These are phyloP conservation scores for Willowsia nigromaculata DNA, from an alignment of 2,888 invertebrate genomes.

Conservation along the genomic window DNA sequence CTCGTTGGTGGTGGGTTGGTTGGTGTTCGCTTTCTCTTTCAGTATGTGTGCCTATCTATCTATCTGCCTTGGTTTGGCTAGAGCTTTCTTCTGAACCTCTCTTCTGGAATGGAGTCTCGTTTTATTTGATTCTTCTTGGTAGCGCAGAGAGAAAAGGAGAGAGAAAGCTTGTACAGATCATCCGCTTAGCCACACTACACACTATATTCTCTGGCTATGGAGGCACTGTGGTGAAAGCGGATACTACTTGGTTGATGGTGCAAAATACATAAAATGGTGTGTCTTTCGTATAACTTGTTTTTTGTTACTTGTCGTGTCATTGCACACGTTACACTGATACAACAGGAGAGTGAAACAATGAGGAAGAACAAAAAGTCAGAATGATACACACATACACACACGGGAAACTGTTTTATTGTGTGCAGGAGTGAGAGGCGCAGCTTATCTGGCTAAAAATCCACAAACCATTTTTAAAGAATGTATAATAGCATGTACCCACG, in stretches of 20 bases:
- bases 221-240: background rate
- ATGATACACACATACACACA: no score
- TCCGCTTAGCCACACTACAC: background rate
- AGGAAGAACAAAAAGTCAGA: no score
- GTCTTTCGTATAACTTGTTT: background rate
- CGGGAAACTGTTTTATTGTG: no score
- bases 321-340: no score
- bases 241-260: background rate
- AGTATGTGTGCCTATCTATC: background rate
- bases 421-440: no score
- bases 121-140: slow-evolving; percentile 4
- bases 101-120: background rate
- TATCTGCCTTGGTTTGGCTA: background rate
- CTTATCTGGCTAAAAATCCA: background rate
- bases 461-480: background rate
- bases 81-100: background rate
- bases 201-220: background rate
- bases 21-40: no score
- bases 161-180: background rate
- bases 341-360: no score
- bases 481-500: background rate
- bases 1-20: background rate
- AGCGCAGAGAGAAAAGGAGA: background rate
- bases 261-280: background rate
- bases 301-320: background rate